These are phyloP conservation scores for Drosophila ustulata DNA, from an alignment of 2,888 invertebrate species.

Conservation along the genomic window DNA sequence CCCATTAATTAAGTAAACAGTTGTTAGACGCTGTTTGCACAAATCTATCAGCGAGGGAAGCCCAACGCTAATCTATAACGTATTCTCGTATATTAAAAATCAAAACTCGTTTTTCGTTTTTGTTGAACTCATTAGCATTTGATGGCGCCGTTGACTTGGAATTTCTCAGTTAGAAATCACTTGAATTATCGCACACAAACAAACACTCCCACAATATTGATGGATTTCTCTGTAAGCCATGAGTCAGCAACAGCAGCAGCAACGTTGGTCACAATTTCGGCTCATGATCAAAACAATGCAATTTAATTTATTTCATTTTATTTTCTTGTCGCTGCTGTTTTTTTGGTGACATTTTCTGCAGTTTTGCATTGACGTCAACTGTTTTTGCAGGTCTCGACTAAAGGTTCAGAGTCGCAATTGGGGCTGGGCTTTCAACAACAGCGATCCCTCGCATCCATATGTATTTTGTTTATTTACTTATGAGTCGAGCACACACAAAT, in stretches of 20 bases:
- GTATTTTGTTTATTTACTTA: slow-evolving; percentile 51
- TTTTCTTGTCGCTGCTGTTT: slow-evolving; percentile 7
- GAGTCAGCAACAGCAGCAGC: slow-evolving; percentile 50
- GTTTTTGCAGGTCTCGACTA: slow-evolving; percentile 18
- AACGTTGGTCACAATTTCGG: slow-evolving; percentile 27
- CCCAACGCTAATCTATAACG: slow-evolving; percentile 35
- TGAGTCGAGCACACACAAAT: slow-evolving; percentile 23
- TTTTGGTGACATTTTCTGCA: slow-evolving; percentile 46
- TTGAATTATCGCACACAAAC: slow-evolving; percentile 7
- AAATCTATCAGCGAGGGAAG: slow-evolving; percentile 53
- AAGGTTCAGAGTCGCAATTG: slow-evolving; percentile 34
- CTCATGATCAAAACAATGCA: slow-evolving; percentile 42
- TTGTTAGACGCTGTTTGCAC: slow-evolving; percentile 44
- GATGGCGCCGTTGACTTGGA: slow-evolving; percentile 41
- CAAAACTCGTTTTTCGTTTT: slow-evolving; percentile 53
- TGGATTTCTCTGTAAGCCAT: slow-evolving; percentile 52
- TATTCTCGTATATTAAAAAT: slow-evolving; percentile 23
- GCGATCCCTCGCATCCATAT: slow-evolving; percentile 21
- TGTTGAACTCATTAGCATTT: slow-evolving; percentile 64
- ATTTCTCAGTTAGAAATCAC: slow-evolving; percentile 32
- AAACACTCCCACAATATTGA: slow-evolving; percentile 11
- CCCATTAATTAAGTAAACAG: slow-evolving; percentile 67
- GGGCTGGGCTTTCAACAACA: slow-evolving; percentile 18
- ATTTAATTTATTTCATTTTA: slow-evolving; percentile 17
- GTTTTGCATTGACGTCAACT: slow-evolving; percentile 67